A percentile compares a stretch with the other conserved stretches of the same genome.
Conservation (phyloP, 2,113 vertebrate genomes). For the Vombatus ursinus region DNA sequence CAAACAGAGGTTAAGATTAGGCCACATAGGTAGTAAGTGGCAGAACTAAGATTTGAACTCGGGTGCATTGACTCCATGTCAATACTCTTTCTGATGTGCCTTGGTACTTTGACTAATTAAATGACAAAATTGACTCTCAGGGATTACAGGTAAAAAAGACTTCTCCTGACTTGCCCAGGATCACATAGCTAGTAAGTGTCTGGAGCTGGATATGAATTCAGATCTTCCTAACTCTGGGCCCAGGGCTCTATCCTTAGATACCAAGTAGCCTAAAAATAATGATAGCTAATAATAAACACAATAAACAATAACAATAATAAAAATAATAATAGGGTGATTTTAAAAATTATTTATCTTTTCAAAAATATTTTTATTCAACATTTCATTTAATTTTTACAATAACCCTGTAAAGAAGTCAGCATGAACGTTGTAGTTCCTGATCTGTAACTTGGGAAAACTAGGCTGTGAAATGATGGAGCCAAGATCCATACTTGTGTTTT, state of each 20-base stretch:
- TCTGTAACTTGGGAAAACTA: background rate
- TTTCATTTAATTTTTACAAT: background rate
- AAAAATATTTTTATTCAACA: background rate
- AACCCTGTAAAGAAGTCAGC: background rate
- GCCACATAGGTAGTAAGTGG: background rate
- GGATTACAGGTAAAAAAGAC: constrained; percentile 25
- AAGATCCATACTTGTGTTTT: background rate
- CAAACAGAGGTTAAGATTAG: background rate
- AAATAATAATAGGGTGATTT: background rate
- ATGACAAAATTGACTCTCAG: background rate
- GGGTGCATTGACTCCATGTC: background rate
- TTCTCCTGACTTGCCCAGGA: background rate
- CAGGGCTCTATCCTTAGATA: background rate
- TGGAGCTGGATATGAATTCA: background rate
- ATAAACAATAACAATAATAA: background rate
- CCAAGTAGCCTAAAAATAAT: background rate
- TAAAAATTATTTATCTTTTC: background rate
- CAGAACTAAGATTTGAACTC: background rate
- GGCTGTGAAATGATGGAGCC: background rate
- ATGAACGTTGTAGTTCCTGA: background rate
- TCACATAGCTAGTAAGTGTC: background rate
- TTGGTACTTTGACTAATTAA: background rate
- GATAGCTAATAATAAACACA: background rate
- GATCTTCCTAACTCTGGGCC: background rate
- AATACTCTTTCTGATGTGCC: background rate